A percentile compares a stretch with the other conserved stretches of the same genome.
Conservation (phyloP, 2,797 vertebrate genomes). For the Nasua narica region DNA sequence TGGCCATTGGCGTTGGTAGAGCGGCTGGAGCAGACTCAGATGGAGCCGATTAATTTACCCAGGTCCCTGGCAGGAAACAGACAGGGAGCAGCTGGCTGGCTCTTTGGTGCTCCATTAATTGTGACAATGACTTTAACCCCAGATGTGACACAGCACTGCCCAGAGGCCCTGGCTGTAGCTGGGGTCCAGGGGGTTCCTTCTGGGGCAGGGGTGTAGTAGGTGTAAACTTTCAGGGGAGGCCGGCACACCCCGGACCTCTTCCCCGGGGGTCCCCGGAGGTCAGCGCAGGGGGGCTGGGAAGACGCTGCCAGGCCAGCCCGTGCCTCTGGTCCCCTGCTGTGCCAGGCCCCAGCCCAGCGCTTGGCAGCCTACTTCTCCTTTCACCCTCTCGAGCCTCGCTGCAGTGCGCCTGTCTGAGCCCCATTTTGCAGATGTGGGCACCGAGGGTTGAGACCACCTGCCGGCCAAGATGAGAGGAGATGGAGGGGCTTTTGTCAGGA, state of each 20-base stretch:
- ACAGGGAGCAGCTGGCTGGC: constrained; percentile 86
- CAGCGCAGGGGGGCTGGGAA: not conserved
- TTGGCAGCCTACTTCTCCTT: not conserved
- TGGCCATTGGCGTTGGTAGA: not conserved
- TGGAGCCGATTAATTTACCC: constrained; percentile 76
- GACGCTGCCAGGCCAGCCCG: not conserved
- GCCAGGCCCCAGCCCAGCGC: not conserved
- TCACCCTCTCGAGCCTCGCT: not conserved
- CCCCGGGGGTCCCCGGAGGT: not conserved
- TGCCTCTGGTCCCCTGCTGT: not conserved
- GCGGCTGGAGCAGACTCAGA: constrained; percentile 22
- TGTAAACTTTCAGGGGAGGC: not conserved
- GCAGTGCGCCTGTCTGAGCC: not conserved
- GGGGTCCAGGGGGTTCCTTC: not conserved
- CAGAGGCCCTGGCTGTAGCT: not conserved
- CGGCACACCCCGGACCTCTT: not conserved
- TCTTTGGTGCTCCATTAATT: constrained; percentile 87
- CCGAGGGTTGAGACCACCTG: not conserved
- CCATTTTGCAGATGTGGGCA: not conserved
- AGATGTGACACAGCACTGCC: constrained; percentile 28
- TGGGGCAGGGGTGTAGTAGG: not conserved
- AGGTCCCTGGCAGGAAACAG: constrained; percentile 80
- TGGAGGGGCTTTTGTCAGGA: not conserved
- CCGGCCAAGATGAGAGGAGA: not conserved
- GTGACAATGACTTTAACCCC: constrained; percentile 73